Evolutionary conservation across 2,797 vertebrate species (phyloP).

Genomic region (Lagodon rhomboides): DNA sequence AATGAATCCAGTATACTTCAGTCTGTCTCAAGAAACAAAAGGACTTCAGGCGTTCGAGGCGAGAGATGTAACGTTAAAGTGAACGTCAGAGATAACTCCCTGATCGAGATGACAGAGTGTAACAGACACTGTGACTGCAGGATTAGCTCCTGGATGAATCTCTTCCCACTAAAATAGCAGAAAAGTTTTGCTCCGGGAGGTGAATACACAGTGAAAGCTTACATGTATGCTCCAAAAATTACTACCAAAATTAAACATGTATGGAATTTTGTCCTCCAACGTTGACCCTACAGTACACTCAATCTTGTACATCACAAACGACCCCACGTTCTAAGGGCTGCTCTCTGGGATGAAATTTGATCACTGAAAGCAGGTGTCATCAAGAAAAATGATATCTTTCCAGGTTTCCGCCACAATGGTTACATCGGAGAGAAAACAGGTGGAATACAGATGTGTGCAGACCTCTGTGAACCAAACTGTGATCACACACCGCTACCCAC

Average conservation of each 20-base stretch:
- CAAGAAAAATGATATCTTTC: neutral
- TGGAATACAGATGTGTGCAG: neutral
- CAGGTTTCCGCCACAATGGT: neutral
- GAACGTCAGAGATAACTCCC: neutral
- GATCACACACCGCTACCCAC: neutral
- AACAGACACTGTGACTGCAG: neutral
- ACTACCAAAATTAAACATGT: neutral
- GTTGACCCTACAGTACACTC: neutral
- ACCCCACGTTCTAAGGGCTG: neutral
- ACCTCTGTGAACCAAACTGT: conserved; percentile 4
- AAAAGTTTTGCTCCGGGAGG: neutral
- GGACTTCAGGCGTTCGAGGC: neutral
- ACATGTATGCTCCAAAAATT: neutral
- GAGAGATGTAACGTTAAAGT: neutral
- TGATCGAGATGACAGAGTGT: neutral
- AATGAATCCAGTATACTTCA: conserved; percentile 6
- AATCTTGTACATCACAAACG: neutral
- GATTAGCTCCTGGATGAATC: conserved; percentile 1
- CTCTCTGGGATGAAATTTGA: neutral
- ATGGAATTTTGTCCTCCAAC: neutral
- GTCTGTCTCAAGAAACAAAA: conserved; percentile 1
- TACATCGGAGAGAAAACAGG: neutral
- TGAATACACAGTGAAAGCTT: neutral
- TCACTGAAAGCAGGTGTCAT: neutral
- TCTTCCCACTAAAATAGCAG: neutral